Evolutionary conservation across 2,113 vertebrate genomes (phyloP).

Genomic region (Balaeniceps rex): DNA sequence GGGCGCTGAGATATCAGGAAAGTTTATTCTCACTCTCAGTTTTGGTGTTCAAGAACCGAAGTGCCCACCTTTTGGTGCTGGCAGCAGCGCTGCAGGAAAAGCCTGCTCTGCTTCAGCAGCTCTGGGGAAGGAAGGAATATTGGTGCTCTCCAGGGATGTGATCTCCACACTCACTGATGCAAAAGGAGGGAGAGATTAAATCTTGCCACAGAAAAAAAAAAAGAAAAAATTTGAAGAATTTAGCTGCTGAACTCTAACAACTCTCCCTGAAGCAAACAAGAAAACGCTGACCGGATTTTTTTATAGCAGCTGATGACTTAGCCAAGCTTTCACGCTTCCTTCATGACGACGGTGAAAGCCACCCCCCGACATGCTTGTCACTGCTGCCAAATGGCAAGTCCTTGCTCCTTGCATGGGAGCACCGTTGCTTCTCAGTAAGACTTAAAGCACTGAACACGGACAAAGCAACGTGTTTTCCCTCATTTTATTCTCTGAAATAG

Average conservation of each 20-base stretch:
- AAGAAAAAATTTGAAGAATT: neutral
- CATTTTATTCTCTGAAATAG: neutral
- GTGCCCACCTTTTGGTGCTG: neutral
- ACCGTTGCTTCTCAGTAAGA: neutral
- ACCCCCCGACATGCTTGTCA: neutral
- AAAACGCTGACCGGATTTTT: neutral
- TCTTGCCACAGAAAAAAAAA: neutral
- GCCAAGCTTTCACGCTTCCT: neutral
- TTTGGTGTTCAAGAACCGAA: neutral
- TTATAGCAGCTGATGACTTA: neutral
- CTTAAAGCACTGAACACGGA: neutral
- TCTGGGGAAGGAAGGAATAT: neutral
- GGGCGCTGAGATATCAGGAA: neutral
- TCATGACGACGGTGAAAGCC: neutral
- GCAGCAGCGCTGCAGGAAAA: neutral
- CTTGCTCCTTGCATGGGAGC: neutral
- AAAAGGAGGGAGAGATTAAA: neutral
- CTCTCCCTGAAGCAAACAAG: neutral
- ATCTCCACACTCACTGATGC: neutral
- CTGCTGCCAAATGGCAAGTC: neutral
- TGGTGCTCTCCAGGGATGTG: neutral
- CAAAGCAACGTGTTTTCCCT: neutral
- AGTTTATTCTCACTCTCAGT: neutral
- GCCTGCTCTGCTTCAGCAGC: neutral
- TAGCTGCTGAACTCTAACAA: neutral